Percentiles rank a stretch among this genome's conserved stretches.
Conservation (phyloP, 2,797 vertebrate genomes). For the Falco novaeseelandiae region DNA sequence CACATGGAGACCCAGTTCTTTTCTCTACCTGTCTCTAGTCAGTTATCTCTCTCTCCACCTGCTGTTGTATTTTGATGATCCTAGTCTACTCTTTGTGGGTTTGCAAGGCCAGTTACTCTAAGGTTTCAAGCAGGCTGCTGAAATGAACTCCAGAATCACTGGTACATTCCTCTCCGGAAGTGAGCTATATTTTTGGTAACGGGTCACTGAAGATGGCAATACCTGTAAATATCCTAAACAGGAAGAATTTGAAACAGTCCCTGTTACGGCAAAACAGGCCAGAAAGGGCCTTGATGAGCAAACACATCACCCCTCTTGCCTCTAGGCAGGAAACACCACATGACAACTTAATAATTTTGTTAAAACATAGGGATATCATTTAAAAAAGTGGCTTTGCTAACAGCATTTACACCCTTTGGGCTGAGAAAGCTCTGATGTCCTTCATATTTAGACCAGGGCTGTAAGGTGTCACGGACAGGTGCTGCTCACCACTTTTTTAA, state of each 20-base stretch:
- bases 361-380: neutral
- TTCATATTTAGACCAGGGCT: neutral
- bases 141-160: neutral
- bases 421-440: neutral
- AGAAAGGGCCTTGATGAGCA: neutral
- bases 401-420: neutral
- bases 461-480: neutral
- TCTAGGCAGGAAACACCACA: neutral
- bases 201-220: neutral
- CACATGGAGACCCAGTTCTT: neutral
- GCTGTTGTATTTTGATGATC: neutral
- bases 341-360: neutral
- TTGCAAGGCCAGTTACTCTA: neutral
- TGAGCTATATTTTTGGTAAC: neutral
- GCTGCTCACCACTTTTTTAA: neutral
- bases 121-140: neutral
- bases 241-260: neutral
- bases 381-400: neutral
- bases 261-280: neutral
- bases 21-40: neutral
- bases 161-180: neutral
- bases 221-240: neutral
- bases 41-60: neutral
- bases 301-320: neutral
- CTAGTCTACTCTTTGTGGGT: neutral